Percentiles rank a stretch among this genome's conserved stretches.
phyloP scores from a whole-genome alignment of 2,888 invertebrate species.

The Fabriciana adippe region DNA sequence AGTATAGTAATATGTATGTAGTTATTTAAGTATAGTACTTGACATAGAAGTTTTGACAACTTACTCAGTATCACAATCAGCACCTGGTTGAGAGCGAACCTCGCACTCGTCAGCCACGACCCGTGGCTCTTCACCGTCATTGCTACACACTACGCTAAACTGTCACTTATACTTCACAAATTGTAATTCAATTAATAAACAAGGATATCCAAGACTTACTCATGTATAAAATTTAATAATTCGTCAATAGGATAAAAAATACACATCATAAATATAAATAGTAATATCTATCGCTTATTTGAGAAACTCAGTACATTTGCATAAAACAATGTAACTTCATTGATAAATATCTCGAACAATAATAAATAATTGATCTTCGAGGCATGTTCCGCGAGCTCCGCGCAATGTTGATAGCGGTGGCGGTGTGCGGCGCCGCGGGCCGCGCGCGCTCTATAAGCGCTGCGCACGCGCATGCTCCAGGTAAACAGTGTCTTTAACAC shows the following conservation, averaged over 20 bases:
- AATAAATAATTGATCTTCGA: not conserved
- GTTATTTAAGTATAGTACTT: no score
- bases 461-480: conserved; percentile 1
- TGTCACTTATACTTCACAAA: not conserved
- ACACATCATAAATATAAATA: no score
- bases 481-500: conserved; percentile 1
- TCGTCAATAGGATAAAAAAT: no score
- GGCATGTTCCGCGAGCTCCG: not conserved
- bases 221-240: no score
- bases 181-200: no score
- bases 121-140: conserved; percentile 21
- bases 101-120: conserved; percentile 28
- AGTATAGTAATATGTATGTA: no score
- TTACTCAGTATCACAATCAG: conserved; percentile 49
- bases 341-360: no score
- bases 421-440: not conserved
- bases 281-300: no score
- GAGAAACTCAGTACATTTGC: no score
- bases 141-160: not conserved
- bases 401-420: not conserved
- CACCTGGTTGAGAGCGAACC: conserved; percentile 43
- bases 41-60: conserved; percentile 25
- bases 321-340: no score
- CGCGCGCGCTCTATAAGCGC: conserved; percentile 3
- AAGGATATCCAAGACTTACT: no score